Conservation (phyloP, 2,888 invertebrate species). For the Rapana venosa region DNA sequence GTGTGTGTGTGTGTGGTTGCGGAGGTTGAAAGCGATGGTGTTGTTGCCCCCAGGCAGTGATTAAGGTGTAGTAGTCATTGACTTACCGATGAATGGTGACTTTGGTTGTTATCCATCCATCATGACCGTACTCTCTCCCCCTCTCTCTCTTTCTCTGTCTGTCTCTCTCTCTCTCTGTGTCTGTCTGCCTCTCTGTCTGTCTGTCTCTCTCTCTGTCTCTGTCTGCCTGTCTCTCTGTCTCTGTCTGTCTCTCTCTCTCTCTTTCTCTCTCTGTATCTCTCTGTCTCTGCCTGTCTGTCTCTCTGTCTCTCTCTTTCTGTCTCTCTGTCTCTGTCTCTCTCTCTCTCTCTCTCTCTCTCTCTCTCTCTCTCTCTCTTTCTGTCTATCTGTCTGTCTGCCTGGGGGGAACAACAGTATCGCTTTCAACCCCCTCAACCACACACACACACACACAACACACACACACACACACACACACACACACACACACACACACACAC, state of each 20-base stretch:
- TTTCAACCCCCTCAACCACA: too few relatives aligned
- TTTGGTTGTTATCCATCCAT: too few relatives aligned
- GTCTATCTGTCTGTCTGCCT: not conserved
- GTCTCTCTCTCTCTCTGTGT: too few relatives aligned
- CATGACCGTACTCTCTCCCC: not conserved
- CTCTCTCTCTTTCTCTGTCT: not conserved
- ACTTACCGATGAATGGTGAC: too few relatives aligned
- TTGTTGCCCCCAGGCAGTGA: too few relatives aligned
- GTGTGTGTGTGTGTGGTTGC: not conserved
- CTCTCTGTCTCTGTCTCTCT: not conserved
- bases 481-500: not conserved
- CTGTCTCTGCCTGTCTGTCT: not conserved
- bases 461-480: not conserved
- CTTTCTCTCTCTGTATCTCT: not conserved
- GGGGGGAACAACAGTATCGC: too few relatives aligned
- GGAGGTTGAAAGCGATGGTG: too few relatives aligned
- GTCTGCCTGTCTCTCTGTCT: not conserved
- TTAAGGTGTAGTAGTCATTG: too few relatives aligned
- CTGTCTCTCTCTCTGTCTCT: not conserved
- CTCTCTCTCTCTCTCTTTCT: not conserved
- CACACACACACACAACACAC: not conserved
- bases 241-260: not conserved
- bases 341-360: not conserved
- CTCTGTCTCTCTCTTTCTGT: not conserved
- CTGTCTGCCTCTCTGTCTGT: not conserved